Conservation (phyloP, 2,113 vertebrate species). For the Jacana jacana region DNA sequence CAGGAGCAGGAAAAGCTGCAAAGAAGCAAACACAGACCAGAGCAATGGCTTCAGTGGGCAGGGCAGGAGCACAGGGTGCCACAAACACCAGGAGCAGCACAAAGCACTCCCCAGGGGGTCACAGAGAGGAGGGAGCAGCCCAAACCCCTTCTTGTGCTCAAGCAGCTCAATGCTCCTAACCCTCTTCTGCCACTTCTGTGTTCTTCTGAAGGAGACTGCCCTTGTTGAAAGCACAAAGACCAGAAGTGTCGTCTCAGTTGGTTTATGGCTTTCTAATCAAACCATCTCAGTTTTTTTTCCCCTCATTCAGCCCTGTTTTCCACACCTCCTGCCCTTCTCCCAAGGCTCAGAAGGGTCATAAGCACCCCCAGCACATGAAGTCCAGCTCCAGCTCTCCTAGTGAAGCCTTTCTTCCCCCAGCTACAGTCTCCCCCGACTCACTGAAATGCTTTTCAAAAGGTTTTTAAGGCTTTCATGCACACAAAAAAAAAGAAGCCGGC, state of each 20-base stretch:
- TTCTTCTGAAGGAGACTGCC: rapidly evolving
- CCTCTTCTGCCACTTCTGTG: rapidly evolving
- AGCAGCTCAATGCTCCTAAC: rapidly evolving
- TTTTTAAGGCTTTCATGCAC: rapidly evolving
- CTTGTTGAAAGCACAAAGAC: not conserved
- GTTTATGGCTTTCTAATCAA: rapidly evolving
- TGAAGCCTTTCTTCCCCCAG: rapidly evolving
- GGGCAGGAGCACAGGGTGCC: rapidly evolving
- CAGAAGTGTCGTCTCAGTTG: rapidly evolving
- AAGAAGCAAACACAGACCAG: rapidly evolving
- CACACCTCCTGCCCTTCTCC: rapidly evolving
- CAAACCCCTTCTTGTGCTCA: rapidly evolving
- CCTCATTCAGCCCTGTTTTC: not conserved
- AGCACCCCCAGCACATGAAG: rapidly evolving
- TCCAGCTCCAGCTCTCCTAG: not conserved
- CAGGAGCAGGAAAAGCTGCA: not conserved
- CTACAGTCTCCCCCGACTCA: not conserved
- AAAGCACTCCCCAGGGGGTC: rapidly evolving
- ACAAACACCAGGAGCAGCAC: rapidly evolving
- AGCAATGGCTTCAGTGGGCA: rapidly evolving
- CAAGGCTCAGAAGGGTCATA: rapidly evolving
- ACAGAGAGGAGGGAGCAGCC: rapidly evolving
- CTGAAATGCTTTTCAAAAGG: rapidly evolving
- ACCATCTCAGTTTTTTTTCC: rapidly evolving
- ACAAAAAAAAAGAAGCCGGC: not conserved